These are phyloP conservation scores for Periophthalmus magnuspinnatus DNA, from an alignment of 2,797 vertebrate genomes.

Conservation along the genomic window DNA sequence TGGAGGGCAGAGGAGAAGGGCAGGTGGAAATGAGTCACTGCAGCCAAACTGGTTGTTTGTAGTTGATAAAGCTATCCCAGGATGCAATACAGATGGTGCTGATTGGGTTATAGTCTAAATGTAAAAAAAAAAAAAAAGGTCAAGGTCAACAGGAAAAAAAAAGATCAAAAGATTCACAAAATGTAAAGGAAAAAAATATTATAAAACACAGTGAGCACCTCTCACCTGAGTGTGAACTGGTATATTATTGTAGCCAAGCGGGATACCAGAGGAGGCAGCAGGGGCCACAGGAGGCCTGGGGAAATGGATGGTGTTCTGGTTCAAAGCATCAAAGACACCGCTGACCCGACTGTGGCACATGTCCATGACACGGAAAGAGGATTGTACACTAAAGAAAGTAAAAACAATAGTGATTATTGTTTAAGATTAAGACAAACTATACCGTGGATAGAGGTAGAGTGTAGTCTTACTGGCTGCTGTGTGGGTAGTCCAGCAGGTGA, in stretches of 20 bases:
- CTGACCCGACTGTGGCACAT: constrained; percentile 87
- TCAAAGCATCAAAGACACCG: constrained; percentile 81
- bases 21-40: constrained; percentile 92
- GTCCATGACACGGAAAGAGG: constrained; percentile 98
- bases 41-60: constrained; percentile 92
- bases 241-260: constrained; percentile 89
- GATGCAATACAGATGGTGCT: constrained; percentile 88
- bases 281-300: constrained; percentile 84
- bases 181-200: neutral
- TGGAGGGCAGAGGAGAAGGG: constrained; percentile 92
- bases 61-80: constrained; percentile 89
- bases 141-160: neutral
- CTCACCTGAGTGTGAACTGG: constrained; percentile 90
- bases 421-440: neutral
- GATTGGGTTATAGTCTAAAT: constrained; percentile 85
- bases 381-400: constrained; percentile 85
- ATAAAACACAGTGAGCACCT: neutral
- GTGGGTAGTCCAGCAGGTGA: constrained; percentile 95
- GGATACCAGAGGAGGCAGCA: constrained; percentile 77
- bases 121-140: neutral
- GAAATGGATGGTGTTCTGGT: constrained; percentile 90
- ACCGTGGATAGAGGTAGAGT: constrained; percentile 1
- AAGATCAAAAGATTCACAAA: neutral
- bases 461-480: constrained; percentile 90
- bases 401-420: neutral